Conservation (phyloP, 2,797 vertebrate genomes). For the Florisuga fusca region DNA sequence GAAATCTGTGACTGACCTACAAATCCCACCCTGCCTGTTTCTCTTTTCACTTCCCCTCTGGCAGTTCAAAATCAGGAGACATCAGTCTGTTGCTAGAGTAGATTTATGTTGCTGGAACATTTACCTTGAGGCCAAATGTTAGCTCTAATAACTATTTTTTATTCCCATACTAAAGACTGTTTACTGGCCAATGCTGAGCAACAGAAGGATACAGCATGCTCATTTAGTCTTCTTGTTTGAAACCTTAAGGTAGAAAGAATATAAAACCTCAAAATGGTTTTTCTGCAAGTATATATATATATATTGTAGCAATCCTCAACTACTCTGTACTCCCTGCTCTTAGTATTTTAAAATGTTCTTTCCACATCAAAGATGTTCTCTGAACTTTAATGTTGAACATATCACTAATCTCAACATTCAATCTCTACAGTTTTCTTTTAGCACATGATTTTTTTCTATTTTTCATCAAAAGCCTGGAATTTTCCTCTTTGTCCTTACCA, state of each 20-base stretch:
- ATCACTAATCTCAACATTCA: background rate
- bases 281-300: background rate
- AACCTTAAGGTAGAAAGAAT: background rate
- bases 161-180: background rate
- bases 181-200: background rate
- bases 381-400: background rate
- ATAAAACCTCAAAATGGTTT: background rate
- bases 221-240: background rate
- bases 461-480: background rate
- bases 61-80: conserved; percentile 28
- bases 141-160: background rate
- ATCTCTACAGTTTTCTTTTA: background rate
- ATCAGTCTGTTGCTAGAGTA: background rate
- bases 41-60: background rate
- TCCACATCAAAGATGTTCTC: background rate
- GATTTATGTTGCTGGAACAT: conserved; percentile 10
- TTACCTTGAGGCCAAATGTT: conserved; percentile 25
- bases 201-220: background rate
- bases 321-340: background rate
- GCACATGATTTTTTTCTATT: background rate
- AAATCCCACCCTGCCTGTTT: conserved; percentile 10
- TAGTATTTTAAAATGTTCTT: background rate
- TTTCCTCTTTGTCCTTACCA: background rate
- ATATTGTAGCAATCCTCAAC: background rate
- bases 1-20: conserved; percentile 32